A percentile compares a stretch with the other conserved stretches of the same genome.
Conservation (phyloP, 2,113 vertebrate species). For the Spilogale gracilis region DNA sequence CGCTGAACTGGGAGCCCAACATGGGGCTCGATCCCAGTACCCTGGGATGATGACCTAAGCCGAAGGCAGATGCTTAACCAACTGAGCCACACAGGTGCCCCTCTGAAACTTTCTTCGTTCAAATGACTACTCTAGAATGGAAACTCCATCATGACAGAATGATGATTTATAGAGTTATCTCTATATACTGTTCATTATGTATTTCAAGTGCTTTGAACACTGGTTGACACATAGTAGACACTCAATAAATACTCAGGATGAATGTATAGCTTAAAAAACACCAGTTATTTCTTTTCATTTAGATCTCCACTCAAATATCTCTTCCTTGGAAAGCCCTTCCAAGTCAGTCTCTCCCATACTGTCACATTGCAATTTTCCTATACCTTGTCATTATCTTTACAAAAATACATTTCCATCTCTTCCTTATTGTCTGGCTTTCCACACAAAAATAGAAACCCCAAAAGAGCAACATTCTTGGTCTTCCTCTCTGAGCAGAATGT, state of each 20-base stretch:
- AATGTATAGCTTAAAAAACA: rapidly evolving
- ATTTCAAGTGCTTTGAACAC: not conserved
- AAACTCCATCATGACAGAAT: too few species aligned
- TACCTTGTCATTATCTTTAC: not conserved
- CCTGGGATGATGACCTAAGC: not conserved
- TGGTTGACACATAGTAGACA: not conserved
- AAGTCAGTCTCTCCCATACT: not conserved
- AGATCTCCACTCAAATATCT: not conserved
- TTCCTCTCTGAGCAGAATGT: not conserved
- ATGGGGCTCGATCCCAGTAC: not conserved
- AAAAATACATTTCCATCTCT: not conserved
- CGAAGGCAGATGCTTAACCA: not conserved
- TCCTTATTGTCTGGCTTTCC: not conserved
- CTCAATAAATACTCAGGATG: not conserved
- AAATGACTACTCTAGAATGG: not conserved
- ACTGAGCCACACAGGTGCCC: not conserved
- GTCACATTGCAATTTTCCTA: not conserved
- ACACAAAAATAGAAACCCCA: not conserved
- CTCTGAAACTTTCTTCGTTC: not conserved
- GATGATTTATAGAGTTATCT: too few species aligned
- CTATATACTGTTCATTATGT: not conserved
- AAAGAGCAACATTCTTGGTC: not conserved
- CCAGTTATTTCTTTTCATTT: not conserved
- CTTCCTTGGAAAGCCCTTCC: not conserved
- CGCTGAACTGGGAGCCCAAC: not conserved